A percentile compares a stretch with the other conserved stretches of the same genome.
phyloP scores from a whole-genome alignment of 53 echinoderm and acorn worm species.

The Glandiceps talaboti region DNA sequence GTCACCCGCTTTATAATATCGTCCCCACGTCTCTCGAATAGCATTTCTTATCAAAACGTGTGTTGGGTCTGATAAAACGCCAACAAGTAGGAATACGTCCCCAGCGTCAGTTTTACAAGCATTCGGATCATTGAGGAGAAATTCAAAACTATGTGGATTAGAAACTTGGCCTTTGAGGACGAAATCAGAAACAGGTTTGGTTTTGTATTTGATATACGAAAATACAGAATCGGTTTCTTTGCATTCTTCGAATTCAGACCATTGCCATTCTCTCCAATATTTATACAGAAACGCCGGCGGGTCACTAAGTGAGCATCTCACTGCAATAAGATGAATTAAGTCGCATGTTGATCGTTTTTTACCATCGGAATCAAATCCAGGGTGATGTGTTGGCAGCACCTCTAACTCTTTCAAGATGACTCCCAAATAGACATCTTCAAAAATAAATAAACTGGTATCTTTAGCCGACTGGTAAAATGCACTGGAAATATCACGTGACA shows the following conservation, averaged over 20 bases:
- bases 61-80: background rate
- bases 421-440: background rate
- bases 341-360: background rate
- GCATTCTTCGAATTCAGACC: background rate
- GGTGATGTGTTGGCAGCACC: background rate
- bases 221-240: background rate
- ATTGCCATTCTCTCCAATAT: background rate
- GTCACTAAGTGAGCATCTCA: background rate
- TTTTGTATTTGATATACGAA: background rate
- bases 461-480: background rate
- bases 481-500: background rate
- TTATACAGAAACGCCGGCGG: background rate
- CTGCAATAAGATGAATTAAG: background rate
- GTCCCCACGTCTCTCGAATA: conserved; percentile 26
- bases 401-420: background rate
- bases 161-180: background rate
- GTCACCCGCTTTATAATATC: background rate
- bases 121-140: background rate
- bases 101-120: background rate
- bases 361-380: background rate
- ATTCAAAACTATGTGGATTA: background rate
- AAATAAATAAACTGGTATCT: background rate
- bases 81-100: background rate
- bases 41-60: background rate
- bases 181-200: background rate